These are phyloP conservation scores for Saturnia japonica DNA, from an alignment of 2,888 invertebrate species.

Conservation along the genomic window DNA sequence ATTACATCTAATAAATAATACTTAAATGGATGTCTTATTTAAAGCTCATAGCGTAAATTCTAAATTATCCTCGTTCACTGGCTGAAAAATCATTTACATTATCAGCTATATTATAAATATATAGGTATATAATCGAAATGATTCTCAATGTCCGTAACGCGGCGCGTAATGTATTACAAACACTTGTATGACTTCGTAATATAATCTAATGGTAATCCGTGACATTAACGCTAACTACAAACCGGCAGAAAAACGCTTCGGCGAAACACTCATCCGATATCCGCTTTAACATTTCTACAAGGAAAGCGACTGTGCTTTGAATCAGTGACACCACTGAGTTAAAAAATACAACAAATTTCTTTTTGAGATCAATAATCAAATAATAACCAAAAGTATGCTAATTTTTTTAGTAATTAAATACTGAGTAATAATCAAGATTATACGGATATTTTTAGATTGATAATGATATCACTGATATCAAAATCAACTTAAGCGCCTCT, in stretches of 20 bases:
- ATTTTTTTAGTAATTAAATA: background rate
- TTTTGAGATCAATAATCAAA: conserved; percentile 3
- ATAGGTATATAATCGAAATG: background rate
- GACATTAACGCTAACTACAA: background rate
- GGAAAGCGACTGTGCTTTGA: background rate
- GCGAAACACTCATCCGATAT: background rate
- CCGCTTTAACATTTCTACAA: background rate
- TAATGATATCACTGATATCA: conserved; percentile 25
- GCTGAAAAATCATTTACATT: background rate
- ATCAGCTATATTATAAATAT: background rate
- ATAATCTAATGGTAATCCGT: conserved; percentile 1
- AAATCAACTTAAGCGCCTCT: conserved; percentile 27
- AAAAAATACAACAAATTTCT: background rate
- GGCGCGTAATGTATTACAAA: conserved; percentile 15
- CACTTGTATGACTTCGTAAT: background rate
- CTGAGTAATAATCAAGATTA: background rate
- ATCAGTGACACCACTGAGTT: conserved; percentile 2
- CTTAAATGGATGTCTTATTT: conserved; percentile 7
- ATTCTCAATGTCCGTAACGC: background rate
- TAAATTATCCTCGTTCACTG: background rate
- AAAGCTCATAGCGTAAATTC: conserved; percentile 5
- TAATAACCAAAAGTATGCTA: background rate
- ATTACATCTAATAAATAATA: conserved; percentile 6
- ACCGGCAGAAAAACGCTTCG: background rate
- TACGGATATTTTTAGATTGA: background rate